phyloP scores from a whole-genome alignment of 2,113 vertebrate genomes.

The Equus przewalskii region DNA sequence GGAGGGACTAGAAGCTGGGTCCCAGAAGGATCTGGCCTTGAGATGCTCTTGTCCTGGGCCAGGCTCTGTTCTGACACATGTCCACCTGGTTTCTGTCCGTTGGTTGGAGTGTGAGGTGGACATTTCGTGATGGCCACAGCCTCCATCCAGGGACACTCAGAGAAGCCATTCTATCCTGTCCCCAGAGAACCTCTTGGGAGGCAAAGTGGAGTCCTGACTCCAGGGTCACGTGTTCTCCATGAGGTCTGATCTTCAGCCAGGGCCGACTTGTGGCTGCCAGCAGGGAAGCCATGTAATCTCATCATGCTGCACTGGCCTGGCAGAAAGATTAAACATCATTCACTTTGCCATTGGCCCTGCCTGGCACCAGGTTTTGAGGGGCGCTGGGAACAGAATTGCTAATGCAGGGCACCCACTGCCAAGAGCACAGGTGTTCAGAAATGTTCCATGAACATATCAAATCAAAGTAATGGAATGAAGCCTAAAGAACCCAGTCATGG shows the following conservation, averaged over 20 bases:
- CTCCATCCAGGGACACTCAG: not conserved
- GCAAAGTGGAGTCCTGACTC: not conserved
- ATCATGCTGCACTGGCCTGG: not conserved
- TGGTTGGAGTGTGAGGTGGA: not conserved
- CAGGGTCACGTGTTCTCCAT: not conserved
- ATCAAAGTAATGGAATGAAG: not conserved
- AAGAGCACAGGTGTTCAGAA: constrained; percentile 53
- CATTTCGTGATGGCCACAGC: rapidly evolving
- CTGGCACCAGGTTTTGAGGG: not conserved
- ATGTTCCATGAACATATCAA: not conserved
- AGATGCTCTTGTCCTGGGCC: not conserved
- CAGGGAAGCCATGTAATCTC: not conserved
- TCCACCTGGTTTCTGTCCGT: not conserved
- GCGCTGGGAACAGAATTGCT: not conserved
- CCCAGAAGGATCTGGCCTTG: not conserved
- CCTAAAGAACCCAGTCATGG: not conserved
- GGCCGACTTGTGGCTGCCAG: not conserved
- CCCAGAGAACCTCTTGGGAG: not conserved
- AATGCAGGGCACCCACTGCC: not conserved
- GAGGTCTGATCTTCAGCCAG: not conserved
- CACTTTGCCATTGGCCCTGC: not conserved
- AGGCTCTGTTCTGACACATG: no score
- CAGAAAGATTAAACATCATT: not conserved
- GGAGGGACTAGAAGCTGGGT: not conserved
- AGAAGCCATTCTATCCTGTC: not conserved